Conservation (phyloP, 1,140 invertebrate genomes). For the Leptopilina boulardi region DNA sequence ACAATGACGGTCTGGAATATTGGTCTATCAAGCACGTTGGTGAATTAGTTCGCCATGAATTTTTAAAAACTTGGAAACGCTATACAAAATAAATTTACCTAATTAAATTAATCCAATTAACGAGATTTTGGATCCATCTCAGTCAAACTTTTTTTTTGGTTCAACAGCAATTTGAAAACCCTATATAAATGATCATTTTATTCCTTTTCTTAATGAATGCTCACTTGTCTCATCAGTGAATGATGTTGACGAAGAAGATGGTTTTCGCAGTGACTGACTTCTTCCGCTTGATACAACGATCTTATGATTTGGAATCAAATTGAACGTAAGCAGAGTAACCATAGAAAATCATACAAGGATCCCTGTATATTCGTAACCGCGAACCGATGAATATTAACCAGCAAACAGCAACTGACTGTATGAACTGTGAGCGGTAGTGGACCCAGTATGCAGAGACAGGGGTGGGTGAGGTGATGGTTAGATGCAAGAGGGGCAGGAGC, state of each 20-base stretch:
- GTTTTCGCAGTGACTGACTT: not conserved
- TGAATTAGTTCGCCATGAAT: too few species aligned
- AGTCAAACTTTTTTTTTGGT: too few species aligned
- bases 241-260: not conserved
- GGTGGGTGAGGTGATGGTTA: conserved; percentile 41
- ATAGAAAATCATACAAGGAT: conserved; percentile 69
- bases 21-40: too few species aligned
- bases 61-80: too few species aligned
- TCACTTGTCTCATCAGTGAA: not conserved
- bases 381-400: conserved; percentile 75
- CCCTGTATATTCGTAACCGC: conserved; percentile 54
- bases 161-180: too few species aligned
- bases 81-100: too few species aligned
- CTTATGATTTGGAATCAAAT: conserved; percentile 60
- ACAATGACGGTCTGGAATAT: too few species aligned
- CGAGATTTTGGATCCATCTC: too few species aligned
- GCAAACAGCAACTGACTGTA: conserved; percentile 66
- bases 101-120: too few species aligned
- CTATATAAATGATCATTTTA: too few species aligned
- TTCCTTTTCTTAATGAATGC: too few species aligned
- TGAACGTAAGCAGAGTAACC: conserved; percentile 61
- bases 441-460: conserved; percentile 31
- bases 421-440: conserved; percentile 42
- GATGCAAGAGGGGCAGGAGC: conserved; percentile 48
- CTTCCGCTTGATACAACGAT: conserved; percentile 40